These are phyloP conservation scores for Anticlea derivata DNA, from an alignment of 2,888 invertebrate species.

Conservation along the genomic window DNA sequence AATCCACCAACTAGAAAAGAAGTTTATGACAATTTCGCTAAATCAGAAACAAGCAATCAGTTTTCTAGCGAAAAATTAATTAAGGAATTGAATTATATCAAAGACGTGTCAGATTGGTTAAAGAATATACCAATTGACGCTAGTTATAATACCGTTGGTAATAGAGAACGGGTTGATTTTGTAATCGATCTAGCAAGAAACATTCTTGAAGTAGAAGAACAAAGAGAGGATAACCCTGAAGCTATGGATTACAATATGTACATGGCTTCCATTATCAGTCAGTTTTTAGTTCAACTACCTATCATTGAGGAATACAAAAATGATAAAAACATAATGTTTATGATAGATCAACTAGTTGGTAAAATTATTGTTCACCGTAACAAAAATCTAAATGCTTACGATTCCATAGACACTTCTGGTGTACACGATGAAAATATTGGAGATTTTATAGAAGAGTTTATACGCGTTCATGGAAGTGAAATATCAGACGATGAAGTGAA, in stretches of 20 bases:
- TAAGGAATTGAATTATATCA: conserved; percentile 57
- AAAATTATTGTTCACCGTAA: conserved; percentile 37
- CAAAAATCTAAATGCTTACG: conserved; percentile 5
- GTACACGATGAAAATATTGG: conserved; percentile 46
- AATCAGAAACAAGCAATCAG: conserved; percentile 31
- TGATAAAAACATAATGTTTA: conserved; percentile 32
- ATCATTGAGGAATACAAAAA: conserved; percentile 38
- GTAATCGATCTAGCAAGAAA: conserved; percentile 54
- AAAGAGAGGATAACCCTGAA: conserved; percentile 41
- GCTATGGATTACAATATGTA: conserved; percentile 48
- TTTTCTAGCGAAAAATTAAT: conserved; percentile 43
- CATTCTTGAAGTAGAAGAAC: conserved; percentile 52
- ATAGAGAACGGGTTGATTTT: conserved; percentile 50
- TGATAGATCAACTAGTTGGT: conserved; percentile 44
- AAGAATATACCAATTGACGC: conserved; percentile 51
- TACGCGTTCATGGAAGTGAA: conserved; percentile 48
- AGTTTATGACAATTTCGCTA: conserved; percentile 43
- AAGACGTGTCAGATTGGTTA: conserved; percentile 63
- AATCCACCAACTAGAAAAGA: conserved; percentile 45
- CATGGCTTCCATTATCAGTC: conserved; percentile 43
- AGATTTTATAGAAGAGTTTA: conserved; percentile 56
- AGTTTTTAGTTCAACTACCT: conserved; percentile 43
- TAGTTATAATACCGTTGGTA: conserved; percentile 46
- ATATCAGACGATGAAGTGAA: conserved; percentile 56
- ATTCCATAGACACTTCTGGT: conserved; percentile 28